Evolutionary conservation across 1,140 invertebrate species (phyloP), one percentile per base, ranked within the genome.

Genomic region (Cyclina sinensis): DNA sequence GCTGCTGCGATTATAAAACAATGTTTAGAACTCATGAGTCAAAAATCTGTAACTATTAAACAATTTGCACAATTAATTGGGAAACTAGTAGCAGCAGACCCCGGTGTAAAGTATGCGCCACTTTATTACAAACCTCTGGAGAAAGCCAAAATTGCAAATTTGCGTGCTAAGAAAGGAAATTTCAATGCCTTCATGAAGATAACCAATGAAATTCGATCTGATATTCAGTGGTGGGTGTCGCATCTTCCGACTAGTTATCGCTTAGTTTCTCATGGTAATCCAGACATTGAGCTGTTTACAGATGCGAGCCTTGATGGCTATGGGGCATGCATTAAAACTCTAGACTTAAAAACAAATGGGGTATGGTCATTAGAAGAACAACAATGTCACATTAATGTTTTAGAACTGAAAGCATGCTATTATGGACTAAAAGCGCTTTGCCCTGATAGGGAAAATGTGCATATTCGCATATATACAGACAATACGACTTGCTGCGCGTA

Each of bases 321-420:
- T 79, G 79, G 79, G 48, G 84, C 84, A 35, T 57, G 78, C 7
- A 59, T 57, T 48, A 37, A 27, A 83, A 51, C 32, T 48, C 21
- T 57, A 21, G 30, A 48, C 68, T 11, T 3, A 4, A 11, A 11
- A 24, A 78, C 65, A 59, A 48, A 81, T 1, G 81, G 81, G 2
- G 24, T 27, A 18, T 76, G 73, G 73, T 39, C 76, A 37, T 35
- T 4, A 18, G 32, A 48, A n/a, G 73, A 90, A 54, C 11, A 46
- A 27, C 3, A 39, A 48, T 30, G 74, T 78, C 86, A 91, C 35
- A 91, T 91, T 3, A 91, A 91, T 78, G 73, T 51, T 37, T 68
- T 91, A 78, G 90, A 91, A 86, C 30, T 84, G 3, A 14, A 57
- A 24, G 78, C 89, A 37, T 35, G 43, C 7, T 74, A 70, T 27